Evolutionary conservation across 2,888 invertebrate species (phyloP).

Genomic region (Amphimallon solstitiale): DNA sequence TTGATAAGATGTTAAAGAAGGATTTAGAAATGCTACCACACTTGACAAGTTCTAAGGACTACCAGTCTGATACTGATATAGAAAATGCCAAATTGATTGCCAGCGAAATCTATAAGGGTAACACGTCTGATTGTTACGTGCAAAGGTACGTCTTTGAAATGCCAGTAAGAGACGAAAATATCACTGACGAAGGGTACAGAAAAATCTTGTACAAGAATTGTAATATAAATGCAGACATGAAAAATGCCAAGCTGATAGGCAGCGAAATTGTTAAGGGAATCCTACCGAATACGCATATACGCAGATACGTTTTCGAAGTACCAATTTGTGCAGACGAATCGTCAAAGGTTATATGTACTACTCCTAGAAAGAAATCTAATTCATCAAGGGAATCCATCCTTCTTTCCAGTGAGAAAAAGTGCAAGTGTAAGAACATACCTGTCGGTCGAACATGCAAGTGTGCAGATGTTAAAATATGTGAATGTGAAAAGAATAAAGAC

Average conservation of each 20-base stretch:
- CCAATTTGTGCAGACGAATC: constrained; percentile 20
- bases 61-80: neutral
- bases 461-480: neutral
- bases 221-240: constrained; percentile 16
- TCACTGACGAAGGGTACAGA: neutral
- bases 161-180: constrained; percentile 15
- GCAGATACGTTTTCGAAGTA: constrained; percentile 39
- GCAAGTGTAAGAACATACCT: neutral
- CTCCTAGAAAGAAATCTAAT: neutral
- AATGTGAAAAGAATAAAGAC: neutral
- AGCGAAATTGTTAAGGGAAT: constrained; percentile 25
- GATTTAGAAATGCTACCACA: constrained; percentile 8
- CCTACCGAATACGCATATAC: constrained; percentile 27
- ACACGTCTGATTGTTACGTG: constrained; percentile 31
- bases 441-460: neutral
- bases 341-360: neutral
- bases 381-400: too few relatives aligned
- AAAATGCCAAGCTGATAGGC: constrained; percentile 33
- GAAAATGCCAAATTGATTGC: constrained; percentile 33
- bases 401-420: neutral
- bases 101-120: constrained; percentile 29
- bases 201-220: neutral
- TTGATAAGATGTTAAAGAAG: constrained; percentile 3
- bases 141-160: constrained; percentile 39
- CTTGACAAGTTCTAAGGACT: neutral